Base-by-base conservation (phyloP, 2,113 vertebrate genomes). In the Ciconia maguari region DNA sequence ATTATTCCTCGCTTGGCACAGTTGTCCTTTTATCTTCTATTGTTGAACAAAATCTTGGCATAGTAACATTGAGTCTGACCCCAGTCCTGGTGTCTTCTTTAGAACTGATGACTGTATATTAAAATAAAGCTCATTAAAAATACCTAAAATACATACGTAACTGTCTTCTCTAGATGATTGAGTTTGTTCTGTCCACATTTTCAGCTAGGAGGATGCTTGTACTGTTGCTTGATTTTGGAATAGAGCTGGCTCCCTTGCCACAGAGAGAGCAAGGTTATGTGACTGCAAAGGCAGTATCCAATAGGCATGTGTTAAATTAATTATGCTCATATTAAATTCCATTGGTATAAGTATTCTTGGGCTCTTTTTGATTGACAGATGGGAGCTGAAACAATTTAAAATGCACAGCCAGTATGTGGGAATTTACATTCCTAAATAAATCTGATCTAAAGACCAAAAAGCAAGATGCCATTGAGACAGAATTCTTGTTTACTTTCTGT, bases 401-500 rank as follows among this genome's bases (percentile, higher is more conserved):
- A 86, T 54, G 10, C 48, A 58, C 16, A 83, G n/a, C 10, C 11
- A 38, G 27, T 32, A 8, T 11, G 11, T 90, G 13, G 42, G 64
- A 62, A 25, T 74, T 41, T 70, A 27, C 26, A 38, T 93, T 93
- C 46, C 32, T 85, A 26, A 90, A 51, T 32, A 57, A 58, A 66
- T 38, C 9, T 41, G 21, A 12, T 83, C 17, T 70, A 57, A 89
- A 85, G 51, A 44, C 20, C 13, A 48, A 75, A 60, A 68, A n/a
- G 5, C 65, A 76, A 12, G 2, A 41, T 78, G 32, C 32, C n/a
- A 18, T n/a, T 70, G 66, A 61, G 41, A 26, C 15, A 21, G 41
- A 52, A 15, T 83, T 92, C 41, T 69, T 85, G 55, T 83, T 96
- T 95, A 41, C 41, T 77, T 92, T 93, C 54, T 83, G 84, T 96